phyloP scores from a whole-genome alignment of 2,113 vertebrate genomes.

The Grantiella picta region DNA sequence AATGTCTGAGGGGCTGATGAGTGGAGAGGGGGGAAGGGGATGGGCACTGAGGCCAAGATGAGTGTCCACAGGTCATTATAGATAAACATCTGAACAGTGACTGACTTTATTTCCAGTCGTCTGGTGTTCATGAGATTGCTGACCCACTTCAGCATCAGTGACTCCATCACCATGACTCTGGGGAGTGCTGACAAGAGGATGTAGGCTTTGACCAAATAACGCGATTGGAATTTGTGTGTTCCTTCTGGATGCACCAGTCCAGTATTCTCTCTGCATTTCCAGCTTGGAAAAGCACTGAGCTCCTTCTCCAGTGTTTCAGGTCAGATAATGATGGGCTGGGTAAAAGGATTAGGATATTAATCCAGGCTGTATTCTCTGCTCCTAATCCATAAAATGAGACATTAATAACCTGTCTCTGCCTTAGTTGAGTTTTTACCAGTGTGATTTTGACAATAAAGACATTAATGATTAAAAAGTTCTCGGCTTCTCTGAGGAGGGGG shows the following conservation, averaged over 20 bases:
- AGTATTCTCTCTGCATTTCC: neutral
- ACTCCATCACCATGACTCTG: fast-evolving
- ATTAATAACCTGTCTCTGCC: neutral
- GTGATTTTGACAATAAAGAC: neutral
- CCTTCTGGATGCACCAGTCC: neutral
- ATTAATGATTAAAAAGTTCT: neutral
- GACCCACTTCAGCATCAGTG: neutral
- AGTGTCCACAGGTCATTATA: neutral
- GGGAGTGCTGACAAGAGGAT: neutral
- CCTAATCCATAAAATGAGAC: neutral
- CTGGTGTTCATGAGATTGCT: neutral
- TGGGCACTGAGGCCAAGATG: neutral
- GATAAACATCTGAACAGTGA: neutral
- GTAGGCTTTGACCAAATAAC: neutral
- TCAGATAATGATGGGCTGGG: neutral
- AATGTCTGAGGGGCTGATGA: neutral
- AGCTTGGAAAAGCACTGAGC: neutral
- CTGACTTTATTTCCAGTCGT: neutral
- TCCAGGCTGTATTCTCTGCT: neutral
- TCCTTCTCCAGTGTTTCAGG: neutral
- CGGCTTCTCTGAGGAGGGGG: fast-evolving
- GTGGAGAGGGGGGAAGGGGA: neutral
- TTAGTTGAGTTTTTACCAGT: neutral
- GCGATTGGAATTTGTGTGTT: neutral
- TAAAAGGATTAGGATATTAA: neutral